Evolutionary conservation across 2,113 vertebrate genomes (phyloP).

Genomic region (Phrynosoma platyrhinos): DNA sequence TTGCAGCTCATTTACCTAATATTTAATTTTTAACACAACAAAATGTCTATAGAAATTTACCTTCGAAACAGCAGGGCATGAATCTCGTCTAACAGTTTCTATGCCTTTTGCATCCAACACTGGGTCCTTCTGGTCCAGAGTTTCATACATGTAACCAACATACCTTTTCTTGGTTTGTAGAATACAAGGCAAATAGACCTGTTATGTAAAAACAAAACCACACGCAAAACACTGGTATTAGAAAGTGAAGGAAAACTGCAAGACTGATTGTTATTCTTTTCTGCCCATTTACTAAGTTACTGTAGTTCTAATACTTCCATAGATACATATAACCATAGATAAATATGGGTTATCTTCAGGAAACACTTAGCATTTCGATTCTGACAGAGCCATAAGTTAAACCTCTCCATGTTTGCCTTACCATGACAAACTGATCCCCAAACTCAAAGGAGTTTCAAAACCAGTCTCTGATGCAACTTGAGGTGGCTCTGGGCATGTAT

Average conservation of each 20-base stretch:
- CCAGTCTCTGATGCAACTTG: background rate
- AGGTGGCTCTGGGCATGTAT: background rate
- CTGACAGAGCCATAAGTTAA: background rate
- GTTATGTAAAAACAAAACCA: constrained; percentile 35
- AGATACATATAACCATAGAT: background rate
- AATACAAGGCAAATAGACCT: constrained; percentile 98
- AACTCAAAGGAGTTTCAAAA: background rate
- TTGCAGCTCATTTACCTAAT: background rate
- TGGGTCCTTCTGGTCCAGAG: constrained; percentile 93
- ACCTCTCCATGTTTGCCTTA: background rate
- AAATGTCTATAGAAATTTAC: constrained; percentile 72
- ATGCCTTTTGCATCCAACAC: constrained; percentile 98
- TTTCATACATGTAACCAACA: constrained; percentile 98
- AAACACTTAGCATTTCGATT: background rate
- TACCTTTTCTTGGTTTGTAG: constrained; percentile 99
- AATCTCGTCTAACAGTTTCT: constrained; percentile 95
- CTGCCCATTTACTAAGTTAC: background rate
- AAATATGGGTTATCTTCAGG: background rate
- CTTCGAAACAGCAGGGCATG: constrained; percentile 98
- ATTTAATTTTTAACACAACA: constrained; percentile 18
- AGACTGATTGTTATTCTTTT: background rate
- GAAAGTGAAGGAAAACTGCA: background rate
- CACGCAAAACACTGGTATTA: background rate
- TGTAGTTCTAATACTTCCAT: background rate
- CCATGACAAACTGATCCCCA: background rate